phyloP scores from a whole-genome alignment of 2,113 vertebrate species.

The Dromas ardeola region DNA sequence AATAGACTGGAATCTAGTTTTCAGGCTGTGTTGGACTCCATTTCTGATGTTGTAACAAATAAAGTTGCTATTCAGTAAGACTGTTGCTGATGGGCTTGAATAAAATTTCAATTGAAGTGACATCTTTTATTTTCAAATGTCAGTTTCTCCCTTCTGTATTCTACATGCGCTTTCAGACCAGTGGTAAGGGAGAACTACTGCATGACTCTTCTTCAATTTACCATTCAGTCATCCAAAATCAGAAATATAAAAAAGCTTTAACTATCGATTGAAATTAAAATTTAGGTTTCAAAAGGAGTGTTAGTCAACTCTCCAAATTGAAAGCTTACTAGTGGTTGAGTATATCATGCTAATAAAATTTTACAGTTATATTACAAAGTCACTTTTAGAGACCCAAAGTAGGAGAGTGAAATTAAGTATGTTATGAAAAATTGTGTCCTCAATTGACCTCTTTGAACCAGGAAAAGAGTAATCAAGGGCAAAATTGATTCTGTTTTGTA shows the following conservation, averaged over 20 bases:
- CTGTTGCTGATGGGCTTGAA: slow-evolving; percentile 53
- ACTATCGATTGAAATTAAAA: slow-evolving; percentile 2
- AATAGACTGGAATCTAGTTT: slow-evolving; percentile 53
- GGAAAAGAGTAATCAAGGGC: not conserved
- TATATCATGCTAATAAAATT: not conserved
- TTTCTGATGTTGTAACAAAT: slow-evolving; percentile 48
- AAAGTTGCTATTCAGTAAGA: slow-evolving; percentile 35
- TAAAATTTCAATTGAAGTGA: slow-evolving; percentile 59
- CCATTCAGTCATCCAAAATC: not conserved
- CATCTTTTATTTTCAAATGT: slow-evolving; percentile 53
- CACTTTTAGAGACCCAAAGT: not conserved
- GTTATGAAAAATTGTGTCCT: not conserved
- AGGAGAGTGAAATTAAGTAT: not conserved
- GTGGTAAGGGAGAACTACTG: not conserved
- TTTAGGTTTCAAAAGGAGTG: not conserved
- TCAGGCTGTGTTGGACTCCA: slow-evolving; percentile 34
- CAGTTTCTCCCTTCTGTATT: not conserved
- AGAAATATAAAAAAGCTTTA: not conserved
- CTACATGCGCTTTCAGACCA: not conserved
- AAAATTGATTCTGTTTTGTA: not conserved
- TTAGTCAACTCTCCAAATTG: not conserved
- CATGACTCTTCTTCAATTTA: not conserved
- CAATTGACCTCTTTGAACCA: not conserved
- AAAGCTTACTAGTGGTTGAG: not conserved
- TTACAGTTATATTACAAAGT: not conserved